These are phyloP conservation scores for Xylota sylvarum DNA, from an alignment of 2,888 invertebrate species.

Conservation along the genomic window DNA sequence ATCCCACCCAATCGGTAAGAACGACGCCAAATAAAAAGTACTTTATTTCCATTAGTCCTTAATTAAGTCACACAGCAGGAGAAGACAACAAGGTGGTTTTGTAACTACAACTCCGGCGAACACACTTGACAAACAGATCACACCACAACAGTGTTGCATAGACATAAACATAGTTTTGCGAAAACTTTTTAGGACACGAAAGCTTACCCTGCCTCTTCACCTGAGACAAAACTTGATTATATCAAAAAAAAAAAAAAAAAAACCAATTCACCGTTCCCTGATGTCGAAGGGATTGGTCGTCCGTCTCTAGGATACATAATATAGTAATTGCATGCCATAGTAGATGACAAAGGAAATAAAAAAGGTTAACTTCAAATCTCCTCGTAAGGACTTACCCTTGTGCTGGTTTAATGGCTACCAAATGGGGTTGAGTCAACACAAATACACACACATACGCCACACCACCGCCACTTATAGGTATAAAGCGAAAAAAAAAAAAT, in stretches of 20 bases:
- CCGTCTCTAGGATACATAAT: not conserved
- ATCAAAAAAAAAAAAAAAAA: slow-evolving; percentile 10
- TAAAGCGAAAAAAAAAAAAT: slow-evolving; percentile 6
- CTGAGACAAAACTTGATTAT: slow-evolving; percentile 41
- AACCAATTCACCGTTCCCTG: slow-evolving; percentile 5
- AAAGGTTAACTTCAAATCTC: slow-evolving; percentile 46
- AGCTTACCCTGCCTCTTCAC: slow-evolving; percentile 45
- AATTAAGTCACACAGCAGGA: slow-evolving; percentile 28
- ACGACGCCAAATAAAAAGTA: not conserved
- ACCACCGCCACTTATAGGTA: slow-evolving; percentile 21
- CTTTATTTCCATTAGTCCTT: slow-evolving; percentile 10
- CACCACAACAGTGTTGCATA: slow-evolving; percentile 26
- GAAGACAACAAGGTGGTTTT: not conserved
- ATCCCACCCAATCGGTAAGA: not conserved
- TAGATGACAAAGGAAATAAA: slow-evolving; percentile 9
- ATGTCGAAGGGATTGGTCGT: slow-evolving; percentile 10
- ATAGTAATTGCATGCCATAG: slow-evolving; percentile 7
- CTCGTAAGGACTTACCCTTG: slow-evolving; percentile 64
- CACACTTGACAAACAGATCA: slow-evolving; percentile 34
- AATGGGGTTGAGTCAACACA: slow-evolving; percentile 59
- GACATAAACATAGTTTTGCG: slow-evolving; percentile 33
- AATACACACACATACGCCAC: slow-evolving; percentile 38
- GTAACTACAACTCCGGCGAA: not conserved
- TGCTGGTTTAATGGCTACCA: slow-evolving; percentile 45
- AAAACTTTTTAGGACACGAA: slow-evolving; percentile 28